These are phyloP conservation scores for Actias luna DNA, from an alignment of 2,888 invertebrate species.

Conservation along the genomic window DNA sequence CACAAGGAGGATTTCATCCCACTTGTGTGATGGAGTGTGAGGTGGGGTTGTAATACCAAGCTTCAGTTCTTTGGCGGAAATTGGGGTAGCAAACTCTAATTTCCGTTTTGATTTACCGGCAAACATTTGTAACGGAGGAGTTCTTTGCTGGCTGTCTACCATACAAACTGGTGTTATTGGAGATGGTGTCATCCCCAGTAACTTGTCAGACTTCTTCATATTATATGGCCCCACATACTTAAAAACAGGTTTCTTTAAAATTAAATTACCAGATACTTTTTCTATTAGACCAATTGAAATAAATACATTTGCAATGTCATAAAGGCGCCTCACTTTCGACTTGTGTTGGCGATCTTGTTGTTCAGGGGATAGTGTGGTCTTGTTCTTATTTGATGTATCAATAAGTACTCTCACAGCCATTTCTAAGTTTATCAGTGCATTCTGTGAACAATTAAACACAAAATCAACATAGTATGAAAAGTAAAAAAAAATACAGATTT, in stretches of 20 bases:
- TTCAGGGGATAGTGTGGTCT: slow-evolving; percentile 74
- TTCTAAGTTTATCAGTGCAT: slow-evolving; percentile 84
- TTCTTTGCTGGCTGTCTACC: slow-evolving; percentile 50
- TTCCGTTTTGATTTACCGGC: slow-evolving; percentile 73
- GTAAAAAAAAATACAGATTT: too few species aligned
- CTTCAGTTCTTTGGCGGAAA: slow-evolving; percentile 56
- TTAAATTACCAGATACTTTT: slow-evolving; percentile 84
- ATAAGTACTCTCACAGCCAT: slow-evolving; percentile 85
- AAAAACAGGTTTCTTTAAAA: slow-evolving; percentile 85
- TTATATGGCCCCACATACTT: slow-evolving; percentile 83
- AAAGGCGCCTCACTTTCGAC: slow-evolving; percentile 87
- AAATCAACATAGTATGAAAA: not conserved
- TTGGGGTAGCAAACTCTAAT: slow-evolving; percentile 71
- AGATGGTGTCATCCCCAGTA: slow-evolving; percentile 52
- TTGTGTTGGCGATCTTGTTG: slow-evolving; percentile 80
- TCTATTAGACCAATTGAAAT: slow-evolving; percentile 87
- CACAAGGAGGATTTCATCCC: slow-evolving; percentile 81
- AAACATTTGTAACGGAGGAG: slow-evolving; percentile 57
- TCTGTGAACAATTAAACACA: slow-evolving; percentile 59
- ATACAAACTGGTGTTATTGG: slow-evolving; percentile 65
- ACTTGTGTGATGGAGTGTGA: slow-evolving; percentile 76
- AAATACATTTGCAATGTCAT: slow-evolving; percentile 90
- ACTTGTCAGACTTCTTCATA: slow-evolving; percentile 59
- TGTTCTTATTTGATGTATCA: slow-evolving; percentile 72
- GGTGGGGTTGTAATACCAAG: slow-evolving; percentile 67